Percentiles rank a stretch among this genome's conserved stretches.
phyloP scores from a whole-genome alignment of 2,797 vertebrate genomes.

The Okamejei kenojei region DNA sequence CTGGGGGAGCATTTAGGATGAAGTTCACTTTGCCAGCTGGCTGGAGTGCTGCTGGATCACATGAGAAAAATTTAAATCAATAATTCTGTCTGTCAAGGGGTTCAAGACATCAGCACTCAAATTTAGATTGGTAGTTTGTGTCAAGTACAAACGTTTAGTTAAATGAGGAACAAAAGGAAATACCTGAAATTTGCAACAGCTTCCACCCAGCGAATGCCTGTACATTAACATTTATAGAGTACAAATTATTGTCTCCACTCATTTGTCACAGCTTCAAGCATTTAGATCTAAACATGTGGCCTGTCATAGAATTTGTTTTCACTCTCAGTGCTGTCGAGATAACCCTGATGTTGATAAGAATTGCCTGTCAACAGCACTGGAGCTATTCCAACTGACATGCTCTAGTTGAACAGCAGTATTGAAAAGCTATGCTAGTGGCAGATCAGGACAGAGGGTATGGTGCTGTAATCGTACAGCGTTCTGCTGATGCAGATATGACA shows the following conservation, averaged over 20 bases:
- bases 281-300: conserved; percentile 31
- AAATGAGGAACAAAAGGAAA: neutral
- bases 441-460: neutral
- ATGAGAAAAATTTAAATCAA: neutral
- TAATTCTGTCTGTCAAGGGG: neutral
- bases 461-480: conserved; percentile 28
- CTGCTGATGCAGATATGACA: conserved; percentile 29
- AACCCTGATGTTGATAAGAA: conserved; percentile 52
- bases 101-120: neutral
- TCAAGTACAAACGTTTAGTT: neutral
- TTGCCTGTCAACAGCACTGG: conserved; percentile 54
- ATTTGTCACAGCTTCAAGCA: neutral
- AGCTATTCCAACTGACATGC: conserved; percentile 55
- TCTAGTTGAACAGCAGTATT: conserved; percentile 51
- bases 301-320: conserved; percentile 52
- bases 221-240: neutral
- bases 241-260: neutral
- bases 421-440: conserved; percentile 39
- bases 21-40: neutral
- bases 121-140: neutral
- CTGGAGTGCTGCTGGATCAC: neutral
- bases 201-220: neutral
- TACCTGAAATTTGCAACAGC: neutral
- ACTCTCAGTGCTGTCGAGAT: conserved; percentile 52
- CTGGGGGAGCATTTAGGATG: neutral